Evolutionary conservation across 2,888 invertebrate genomes (phyloP), one percentile per base, ranked within the genome.

Genomic region (Chesias legatella): DNA sequence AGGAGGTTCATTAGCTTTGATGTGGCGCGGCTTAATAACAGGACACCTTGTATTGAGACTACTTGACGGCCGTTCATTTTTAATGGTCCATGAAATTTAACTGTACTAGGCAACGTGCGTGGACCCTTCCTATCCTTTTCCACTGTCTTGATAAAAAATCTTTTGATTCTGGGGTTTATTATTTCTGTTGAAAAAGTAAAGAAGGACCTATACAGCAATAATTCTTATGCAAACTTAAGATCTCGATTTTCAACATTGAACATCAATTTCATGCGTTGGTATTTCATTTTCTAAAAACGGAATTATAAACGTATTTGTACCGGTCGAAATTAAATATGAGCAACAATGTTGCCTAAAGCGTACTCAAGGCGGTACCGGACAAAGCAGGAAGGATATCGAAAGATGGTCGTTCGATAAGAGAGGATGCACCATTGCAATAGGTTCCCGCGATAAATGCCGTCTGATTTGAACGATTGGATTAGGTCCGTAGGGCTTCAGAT

Each of bases 1-100:
- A 48, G 52, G 51, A 58, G 60, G 64, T 69, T 71, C 64, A 67
- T 70, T 72, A 68, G 52, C 65, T 76, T 77, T 78, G 78, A 77
- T 68, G 74, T 72, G 58, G 57, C 53, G 68, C 75, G 67, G 58
- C 43, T 41, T 73, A 66, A 74, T 68, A 64, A 67, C 59, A 67
- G 60, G 62, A 67, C 70, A 70, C 68, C 66, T 68, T 66, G 63
- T 56, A 68, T 66, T 60, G 57, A 57, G 60, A 60, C 53, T 58
- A 58, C 66, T 57, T 60, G 58, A 66, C 56, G 58, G 58, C 41
- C 26, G 33, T 58, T 52, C 52, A 50, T 23, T 33, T 42, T 54
- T 54, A 54, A 54, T 54, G 52, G 29, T 32, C 47, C 54, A 41
- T 54, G 49, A 45, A 51, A 43, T 43, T 43, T 50, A 53, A 40